phyloP scores from a whole-genome alignment of 2,797 vertebrate species.

The Mormyrops attenuatus region DNA sequence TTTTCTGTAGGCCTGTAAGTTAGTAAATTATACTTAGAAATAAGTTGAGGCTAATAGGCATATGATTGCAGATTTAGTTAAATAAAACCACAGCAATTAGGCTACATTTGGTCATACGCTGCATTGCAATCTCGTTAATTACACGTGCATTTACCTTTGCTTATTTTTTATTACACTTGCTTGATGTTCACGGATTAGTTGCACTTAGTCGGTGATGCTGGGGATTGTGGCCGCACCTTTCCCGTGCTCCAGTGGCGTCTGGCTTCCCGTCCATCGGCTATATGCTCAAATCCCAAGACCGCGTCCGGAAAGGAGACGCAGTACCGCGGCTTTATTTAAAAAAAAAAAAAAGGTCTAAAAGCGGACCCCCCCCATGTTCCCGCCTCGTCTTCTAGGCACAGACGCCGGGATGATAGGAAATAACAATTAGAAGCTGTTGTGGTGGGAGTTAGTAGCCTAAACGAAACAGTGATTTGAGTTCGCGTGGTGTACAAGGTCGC shows the following conservation, averaged over 20 bases:
- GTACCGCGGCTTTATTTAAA: not conserved
- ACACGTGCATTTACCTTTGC: not conserved
- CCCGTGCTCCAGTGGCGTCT: not conserved
- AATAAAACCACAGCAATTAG: not conserved
- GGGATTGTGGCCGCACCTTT: not conserved
- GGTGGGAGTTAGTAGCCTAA: not conserved
- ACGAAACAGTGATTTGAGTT: not conserved
- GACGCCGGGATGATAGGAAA: not conserved
- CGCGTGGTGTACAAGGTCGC: not conserved
- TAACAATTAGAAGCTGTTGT: not conserved
- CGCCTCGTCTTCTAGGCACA: not conserved
- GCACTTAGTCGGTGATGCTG: not conserved
- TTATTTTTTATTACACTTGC: not conserved
- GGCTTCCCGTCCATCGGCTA: not conserved
- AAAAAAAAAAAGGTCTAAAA: not conserved
- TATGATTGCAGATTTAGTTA: not conserved
- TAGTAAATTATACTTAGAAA: not conserved
- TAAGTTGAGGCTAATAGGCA: not conserved
- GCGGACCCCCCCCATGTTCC: not conserved
- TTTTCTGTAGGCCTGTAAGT: not conserved
- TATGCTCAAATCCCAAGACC: not conserved
- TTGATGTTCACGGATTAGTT: not conserved
- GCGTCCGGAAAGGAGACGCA: not conserved
- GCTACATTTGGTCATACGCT: not conserved
- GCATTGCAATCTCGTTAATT: not conserved